Evolutionary conservation across 1,140 invertebrate genomes (phyloP), one percentile per base, ranked within the genome.

Genomic region (Drosophila lacertosa): DNA sequence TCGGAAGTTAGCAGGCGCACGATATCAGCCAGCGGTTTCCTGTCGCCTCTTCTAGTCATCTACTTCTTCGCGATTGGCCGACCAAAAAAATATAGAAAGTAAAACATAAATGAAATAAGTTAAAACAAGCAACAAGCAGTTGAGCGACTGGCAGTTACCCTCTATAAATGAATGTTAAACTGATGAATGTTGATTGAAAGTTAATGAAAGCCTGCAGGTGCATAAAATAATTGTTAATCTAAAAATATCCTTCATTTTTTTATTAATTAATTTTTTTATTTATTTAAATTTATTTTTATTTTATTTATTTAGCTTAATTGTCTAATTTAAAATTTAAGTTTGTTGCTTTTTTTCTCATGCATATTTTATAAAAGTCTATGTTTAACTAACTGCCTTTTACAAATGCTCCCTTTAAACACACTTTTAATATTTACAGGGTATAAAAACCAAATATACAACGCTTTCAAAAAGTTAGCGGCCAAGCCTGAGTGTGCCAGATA

Each of bases 1-100:
- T 88, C 82, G 81, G 81, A 86, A 88, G 81, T 86, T 88, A 88
- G 81, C 81, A 88, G 82, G 81, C 81, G 68, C 82, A 81, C 74
- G 81, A 86, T 86, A 86, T 86, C 81, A 73, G 65, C 75, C 47
- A 59, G 74, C 74, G 74, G 74, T 77, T 77, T 77, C 71, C 74
- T 59, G 59, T 73, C 62, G 47, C 29, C 62, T 54, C 29, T 54
- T 42, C 42, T 37, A 51, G 13, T 53, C 18, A 15, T 39, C 9
- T 15, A 9, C 57, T 5, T 20, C 35, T 55, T 18, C n/a, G 20
- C 26, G 26, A 9, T 29, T 29, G 18, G 20, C 54, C 32, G n/a
- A 42, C 53, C 4, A 35, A 26, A 32, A 29, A 39, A 39, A 33
- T 45, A 26, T 26, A 26, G 20, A 15, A n/a, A n/a, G n/a, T n/a